Percentiles rank a stretch among this genome's conserved stretches.
These are phyloP conservation scores for Aphelocoma coerulescens DNA, from an alignment of 2,113 vertebrate species.

Conservation along the genomic window DNA sequence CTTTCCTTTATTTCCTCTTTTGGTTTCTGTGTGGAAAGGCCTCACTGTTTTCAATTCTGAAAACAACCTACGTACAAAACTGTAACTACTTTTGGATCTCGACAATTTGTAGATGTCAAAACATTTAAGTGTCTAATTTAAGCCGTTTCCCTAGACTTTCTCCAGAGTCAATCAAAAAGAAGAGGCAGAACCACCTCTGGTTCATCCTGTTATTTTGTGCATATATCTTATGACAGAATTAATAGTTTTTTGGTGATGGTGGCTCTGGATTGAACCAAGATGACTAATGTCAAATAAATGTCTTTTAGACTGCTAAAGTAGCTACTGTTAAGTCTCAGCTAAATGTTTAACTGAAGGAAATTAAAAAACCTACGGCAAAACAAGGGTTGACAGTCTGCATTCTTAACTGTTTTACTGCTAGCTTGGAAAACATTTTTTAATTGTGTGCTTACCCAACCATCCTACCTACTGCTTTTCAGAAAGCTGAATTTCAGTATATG, in stretches of 20 bases:
- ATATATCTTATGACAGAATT: neutral
- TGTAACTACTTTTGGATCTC: neutral
- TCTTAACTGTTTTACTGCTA: neutral
- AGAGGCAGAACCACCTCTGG: neutral
- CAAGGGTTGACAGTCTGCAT: neutral
- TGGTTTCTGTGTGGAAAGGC: neutral
- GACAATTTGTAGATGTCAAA: neutral
- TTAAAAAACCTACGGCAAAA: neutral
- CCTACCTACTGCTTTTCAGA: neutral
- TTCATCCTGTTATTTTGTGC: neutral
- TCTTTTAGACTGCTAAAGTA: neutral
- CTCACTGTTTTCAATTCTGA: neutral
- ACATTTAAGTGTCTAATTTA: neutral
- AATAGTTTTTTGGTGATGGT: neutral
- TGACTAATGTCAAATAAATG: neutral
- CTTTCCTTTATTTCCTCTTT: neutral
- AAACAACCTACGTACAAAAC: neutral
- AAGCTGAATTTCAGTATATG: neutral
- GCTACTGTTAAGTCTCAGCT: neutral
- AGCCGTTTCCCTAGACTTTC: neutral
- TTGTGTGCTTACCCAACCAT: neutral
- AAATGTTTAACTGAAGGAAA: neutral
- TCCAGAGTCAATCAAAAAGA: neutral
- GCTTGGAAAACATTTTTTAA: slow-evolving; percentile 4
- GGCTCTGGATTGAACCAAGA: neutral